Percentiles rank a stretch among this genome's conserved stretches.
These are phyloP conservation scores for Anabas testudineus DNA, from an alignment of 2,797 vertebrate species.

Conservation along the genomic window DNA sequence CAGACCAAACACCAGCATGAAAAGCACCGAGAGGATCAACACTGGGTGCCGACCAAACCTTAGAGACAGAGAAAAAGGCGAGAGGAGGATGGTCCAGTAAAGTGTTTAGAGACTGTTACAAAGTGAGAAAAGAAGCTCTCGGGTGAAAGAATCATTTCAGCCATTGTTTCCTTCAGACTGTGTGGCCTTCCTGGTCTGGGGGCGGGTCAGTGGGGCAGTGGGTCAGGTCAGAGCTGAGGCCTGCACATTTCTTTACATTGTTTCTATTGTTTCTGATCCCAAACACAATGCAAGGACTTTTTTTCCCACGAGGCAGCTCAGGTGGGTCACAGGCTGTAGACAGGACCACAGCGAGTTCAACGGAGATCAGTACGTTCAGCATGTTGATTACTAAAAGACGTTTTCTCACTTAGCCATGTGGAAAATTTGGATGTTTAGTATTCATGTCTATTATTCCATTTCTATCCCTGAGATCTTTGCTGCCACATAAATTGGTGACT, in stretches of 20 bases:
- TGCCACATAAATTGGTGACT: too few species aligned
- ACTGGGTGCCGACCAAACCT: conserved; percentile 97
- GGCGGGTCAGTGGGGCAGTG: conserved; percentile 53
- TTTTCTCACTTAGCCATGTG: not conserved
- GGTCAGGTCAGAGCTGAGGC: conserved; percentile 58
- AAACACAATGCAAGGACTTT: conserved; percentile 57
- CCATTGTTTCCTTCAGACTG: conserved; percentile 38
- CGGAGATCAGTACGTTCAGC: conserved; percentile 1
- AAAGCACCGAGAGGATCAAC: conserved; percentile 90
- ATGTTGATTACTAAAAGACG: conserved; percentile 12
- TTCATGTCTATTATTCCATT: too few species aligned
- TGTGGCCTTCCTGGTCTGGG: conserved; percentile 35
- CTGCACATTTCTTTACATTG: conserved; percentile 63
- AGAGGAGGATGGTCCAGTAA: conserved; percentile 8
- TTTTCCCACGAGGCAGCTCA: conserved; percentile 62
- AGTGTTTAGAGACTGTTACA: conserved; percentile 26
- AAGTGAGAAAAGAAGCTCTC: conserved; percentile 6
- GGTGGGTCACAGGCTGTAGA: conserved; percentile 20
- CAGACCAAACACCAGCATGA: conserved; percentile 94
- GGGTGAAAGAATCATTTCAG: conserved; percentile 15
- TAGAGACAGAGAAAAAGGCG: conserved; percentile 37
- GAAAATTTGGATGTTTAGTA: too few species aligned
- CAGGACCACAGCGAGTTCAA: conserved; percentile 7
- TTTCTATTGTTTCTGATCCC: conserved; percentile 65
- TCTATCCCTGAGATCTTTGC: too few species aligned